These are phyloP conservation scores for Psilopogon haemacephalus DNA, from an alignment of 2,113 vertebrate genomes.

Conservation along the genomic window DNA sequence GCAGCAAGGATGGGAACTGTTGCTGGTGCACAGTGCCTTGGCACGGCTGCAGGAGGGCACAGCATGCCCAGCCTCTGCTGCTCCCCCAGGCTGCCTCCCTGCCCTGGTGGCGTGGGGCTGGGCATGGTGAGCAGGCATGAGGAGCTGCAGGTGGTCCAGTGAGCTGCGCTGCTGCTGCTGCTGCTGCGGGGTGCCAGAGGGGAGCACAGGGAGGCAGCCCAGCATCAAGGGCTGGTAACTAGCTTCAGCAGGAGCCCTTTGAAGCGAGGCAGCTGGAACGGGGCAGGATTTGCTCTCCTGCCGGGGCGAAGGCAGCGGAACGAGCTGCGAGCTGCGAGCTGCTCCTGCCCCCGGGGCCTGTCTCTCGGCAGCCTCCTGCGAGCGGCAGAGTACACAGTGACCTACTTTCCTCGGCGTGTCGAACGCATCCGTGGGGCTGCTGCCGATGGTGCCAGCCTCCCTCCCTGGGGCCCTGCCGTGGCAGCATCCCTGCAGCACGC, in stretches of 20 bases:
- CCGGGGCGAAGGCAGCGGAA: background rate
- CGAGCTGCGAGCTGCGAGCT: background rate
- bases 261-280: background rate
- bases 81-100: rapidly evolving
- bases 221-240: background rate
- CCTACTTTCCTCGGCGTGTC: slow-evolving; percentile 43
- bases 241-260: background rate
- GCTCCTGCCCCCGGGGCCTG: background rate
- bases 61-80: background rate
- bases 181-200: background rate
- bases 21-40: background rate
- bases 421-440: slow-evolving; percentile 3
- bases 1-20: rapidly evolving
- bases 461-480: background rate
- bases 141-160: background rate
- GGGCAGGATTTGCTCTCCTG: background rate
- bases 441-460: background rate
- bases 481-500: rapidly evolving
- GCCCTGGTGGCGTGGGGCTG: rapidly evolving
- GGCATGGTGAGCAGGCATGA: background rate
- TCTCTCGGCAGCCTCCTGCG: background rate
- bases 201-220: background rate
- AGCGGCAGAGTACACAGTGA: slow-evolving; percentile 34
- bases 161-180: background rate
- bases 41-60: rapidly evolving